These are phyloP conservation scores for Trachelus troglodyta DNA, from an alignment of 2,888 invertebrate species.

Conservation along the genomic window DNA sequence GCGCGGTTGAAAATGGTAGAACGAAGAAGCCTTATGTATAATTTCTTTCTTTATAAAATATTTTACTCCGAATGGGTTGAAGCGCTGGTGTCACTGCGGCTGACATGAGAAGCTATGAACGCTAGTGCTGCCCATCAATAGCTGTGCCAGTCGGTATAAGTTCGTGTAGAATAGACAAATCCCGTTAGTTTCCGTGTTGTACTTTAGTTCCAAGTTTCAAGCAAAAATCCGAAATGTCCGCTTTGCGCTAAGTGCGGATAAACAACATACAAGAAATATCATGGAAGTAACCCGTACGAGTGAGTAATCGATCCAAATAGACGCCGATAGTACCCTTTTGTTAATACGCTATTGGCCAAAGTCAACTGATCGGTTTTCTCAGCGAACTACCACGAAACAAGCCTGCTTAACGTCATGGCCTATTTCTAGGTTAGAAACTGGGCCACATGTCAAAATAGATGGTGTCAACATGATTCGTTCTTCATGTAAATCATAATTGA, in stretches of 20 bases:
- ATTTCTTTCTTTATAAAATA: too few relatives aligned
- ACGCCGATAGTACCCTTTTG: too few relatives aligned
- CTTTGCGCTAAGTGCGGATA: conserved; percentile 29
- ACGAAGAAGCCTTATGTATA: too few relatives aligned
- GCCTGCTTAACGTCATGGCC: conserved; percentile 2
- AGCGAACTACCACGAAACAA: neutral
- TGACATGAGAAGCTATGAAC: too few relatives aligned
- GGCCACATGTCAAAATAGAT: conserved; percentile 21
- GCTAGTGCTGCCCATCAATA: neutral
- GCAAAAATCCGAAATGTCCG: conserved; percentile 28
- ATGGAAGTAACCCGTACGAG: conserved; percentile 44
- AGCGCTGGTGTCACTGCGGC: too few relatives aligned
- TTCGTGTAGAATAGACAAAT: conserved; percentile 17
- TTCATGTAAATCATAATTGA: neutral
- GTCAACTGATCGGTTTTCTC: neutral
- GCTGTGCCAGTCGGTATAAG: neutral
- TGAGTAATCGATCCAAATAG: conserved; percentile 28
- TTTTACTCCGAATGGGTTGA: too few relatives aligned
- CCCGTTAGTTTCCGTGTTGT: conserved; percentile 34
- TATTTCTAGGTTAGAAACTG: conserved; percentile 18
- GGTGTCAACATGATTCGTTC: conserved; percentile 15
- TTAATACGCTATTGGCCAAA: neutral
- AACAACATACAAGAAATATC: conserved; percentile 29
- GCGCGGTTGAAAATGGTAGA: too few relatives aligned
- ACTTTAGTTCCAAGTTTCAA: conserved; percentile 27